Evolutionary conservation across 2,797 vertebrate genomes (phyloP).

Genomic region (Pseudotriccus pelzelni): DNA sequence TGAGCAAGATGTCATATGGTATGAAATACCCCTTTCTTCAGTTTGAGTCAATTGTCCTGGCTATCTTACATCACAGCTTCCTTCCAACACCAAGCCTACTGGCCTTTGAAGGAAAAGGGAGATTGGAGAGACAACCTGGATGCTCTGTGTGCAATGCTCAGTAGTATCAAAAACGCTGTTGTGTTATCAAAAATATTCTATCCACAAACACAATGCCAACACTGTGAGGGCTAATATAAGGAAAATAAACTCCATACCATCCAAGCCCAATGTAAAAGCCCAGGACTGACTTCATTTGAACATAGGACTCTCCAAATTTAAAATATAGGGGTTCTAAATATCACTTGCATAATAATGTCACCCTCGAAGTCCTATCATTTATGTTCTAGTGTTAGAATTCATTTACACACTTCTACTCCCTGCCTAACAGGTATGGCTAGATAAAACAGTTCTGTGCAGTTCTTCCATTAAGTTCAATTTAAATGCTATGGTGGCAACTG

Average conservation of each 20-base stretch:
- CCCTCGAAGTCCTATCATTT: background rate
- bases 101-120: background rate
- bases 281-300: background rate
- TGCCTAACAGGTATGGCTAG: background rate
- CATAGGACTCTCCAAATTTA: background rate
- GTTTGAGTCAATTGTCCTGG: background rate
- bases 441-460: background rate
- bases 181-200: background rate
- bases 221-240: background rate
- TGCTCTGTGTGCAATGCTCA: background rate
- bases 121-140: background rate
- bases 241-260: background rate
- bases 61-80: background rate
- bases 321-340: accelerated
- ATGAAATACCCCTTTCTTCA: background rate
- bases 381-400: background rate
- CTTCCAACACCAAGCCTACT: background rate
- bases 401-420: background rate
- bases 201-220: background rate
- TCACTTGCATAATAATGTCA: background rate
- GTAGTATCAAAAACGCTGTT: background rate
- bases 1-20: background rate
- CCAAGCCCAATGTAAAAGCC: background rate
- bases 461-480: background rate
- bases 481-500: background rate